Conservation (phyloP, 2,888 invertebrate species). For the Trichopoda pennipes region DNA sequence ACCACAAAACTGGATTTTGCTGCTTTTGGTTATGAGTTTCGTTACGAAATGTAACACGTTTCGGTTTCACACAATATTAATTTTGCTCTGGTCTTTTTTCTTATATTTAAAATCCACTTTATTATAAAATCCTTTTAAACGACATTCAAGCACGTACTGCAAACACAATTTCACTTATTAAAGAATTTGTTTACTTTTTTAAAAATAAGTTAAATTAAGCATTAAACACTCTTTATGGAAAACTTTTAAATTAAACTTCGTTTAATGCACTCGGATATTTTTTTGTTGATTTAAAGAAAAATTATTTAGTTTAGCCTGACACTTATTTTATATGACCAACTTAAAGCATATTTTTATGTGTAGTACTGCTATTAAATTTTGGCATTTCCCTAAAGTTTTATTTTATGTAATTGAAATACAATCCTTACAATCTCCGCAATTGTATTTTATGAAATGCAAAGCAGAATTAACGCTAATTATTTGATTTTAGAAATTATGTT, state of each 20-base stretch:
- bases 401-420: too few species aligned
- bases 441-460: not conserved
- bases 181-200: slow-evolving; percentile 22
- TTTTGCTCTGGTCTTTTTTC: slow-evolving; percentile 16
- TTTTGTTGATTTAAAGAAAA: not conserved
- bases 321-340: not conserved
- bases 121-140: slow-evolving; percentile 65
- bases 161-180: slow-evolving; percentile 53
- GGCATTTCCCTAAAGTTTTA: not conserved
- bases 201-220: slow-evolving; percentile 36
- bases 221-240: slow-evolving; percentile 10
- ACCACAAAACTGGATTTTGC: slow-evolving; percentile 6
- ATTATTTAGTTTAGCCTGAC: not conserved
- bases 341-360: slow-evolving; percentile 30
- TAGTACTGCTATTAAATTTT: not conserved
- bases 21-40: slow-evolving; percentile 5
- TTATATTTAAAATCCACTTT: slow-evolving; percentile 45
- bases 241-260: slow-evolving; percentile 18
- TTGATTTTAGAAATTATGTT: not conserved
- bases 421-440: not conserved
- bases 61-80: slow-evolving; percentile 35
- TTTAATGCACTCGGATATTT: not conserved
- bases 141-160: slow-evolving; percentile 66
- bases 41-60: slow-evolving; percentile 57
- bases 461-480: not conserved